A percentile compares a stretch with the other conserved stretches of the same genome.
Evolutionary conservation across 2,888 invertebrate genomes (phyloP).

Genomic region (Pycnomerus fuliginosus): DNA sequence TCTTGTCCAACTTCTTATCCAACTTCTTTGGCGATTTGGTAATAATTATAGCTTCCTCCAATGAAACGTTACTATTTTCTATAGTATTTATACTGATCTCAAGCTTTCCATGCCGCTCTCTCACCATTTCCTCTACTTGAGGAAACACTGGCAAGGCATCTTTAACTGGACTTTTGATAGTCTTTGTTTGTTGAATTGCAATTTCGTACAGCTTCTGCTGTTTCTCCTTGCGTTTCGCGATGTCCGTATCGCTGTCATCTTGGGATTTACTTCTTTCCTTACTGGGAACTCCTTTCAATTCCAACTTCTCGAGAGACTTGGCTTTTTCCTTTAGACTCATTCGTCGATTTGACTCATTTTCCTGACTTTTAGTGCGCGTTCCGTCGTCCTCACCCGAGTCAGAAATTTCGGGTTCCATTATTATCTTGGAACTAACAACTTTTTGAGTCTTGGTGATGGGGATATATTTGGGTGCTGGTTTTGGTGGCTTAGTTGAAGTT

Average conservation of each 20-base stretch:
- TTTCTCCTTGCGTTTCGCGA: constrained; percentile 70
- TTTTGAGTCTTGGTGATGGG: too few relatives aligned
- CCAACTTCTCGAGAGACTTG: constrained; percentile 67
- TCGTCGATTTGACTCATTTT: constrained; percentile 58
- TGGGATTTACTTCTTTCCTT: constrained; percentile 71
- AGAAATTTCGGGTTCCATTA: constrained; percentile 3
- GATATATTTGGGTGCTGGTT: constrained; percentile 30
- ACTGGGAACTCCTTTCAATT: constrained; percentile 58
- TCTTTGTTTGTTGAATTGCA: constrained; percentile 73
- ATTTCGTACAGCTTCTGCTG: constrained; percentile 76
- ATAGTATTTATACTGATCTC: constrained; percentile 71
- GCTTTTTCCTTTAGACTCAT: constrained; percentile 65
- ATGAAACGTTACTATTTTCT: constrained; percentile 47
- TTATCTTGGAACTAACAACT: constrained; percentile 12
- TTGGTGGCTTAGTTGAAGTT: constrained; percentile 19
- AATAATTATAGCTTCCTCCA: constrained; percentile 72
- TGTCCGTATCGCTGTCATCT: constrained; percentile 71
- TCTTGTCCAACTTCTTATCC: constrained; percentile 56
- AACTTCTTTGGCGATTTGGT: constrained; percentile 73
- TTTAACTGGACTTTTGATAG: constrained; percentile 71
- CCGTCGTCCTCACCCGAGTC: too few relatives aligned
- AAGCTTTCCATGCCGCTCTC: constrained; percentile 72
- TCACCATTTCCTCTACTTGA: constrained; percentile 70
- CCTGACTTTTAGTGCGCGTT: constrained; percentile 60
- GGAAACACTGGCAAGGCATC: constrained; percentile 71